Evolutionary conservation across 2,797 vertebrate species (phyloP).

Genomic region (Salmo trutta): DNA sequence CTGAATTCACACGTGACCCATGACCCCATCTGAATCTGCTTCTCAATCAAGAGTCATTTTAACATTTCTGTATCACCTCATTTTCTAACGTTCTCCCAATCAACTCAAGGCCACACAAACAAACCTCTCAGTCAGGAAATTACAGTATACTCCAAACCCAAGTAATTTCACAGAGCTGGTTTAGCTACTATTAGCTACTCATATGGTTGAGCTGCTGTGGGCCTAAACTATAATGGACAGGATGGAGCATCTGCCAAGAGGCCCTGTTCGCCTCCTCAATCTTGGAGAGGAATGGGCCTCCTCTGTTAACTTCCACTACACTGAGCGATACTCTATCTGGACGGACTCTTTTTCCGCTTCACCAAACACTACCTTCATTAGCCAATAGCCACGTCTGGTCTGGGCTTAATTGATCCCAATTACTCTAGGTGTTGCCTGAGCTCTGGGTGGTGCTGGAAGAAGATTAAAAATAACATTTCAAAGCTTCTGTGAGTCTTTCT

Average conservation of each 20-base stretch:
- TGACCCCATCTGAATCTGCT: too few relatives aligned
- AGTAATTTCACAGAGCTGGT: slow-evolving; percentile 14
- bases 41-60: background rate
- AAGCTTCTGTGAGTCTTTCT: background rate
- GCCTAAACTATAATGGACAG: background rate
- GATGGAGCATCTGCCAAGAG: background rate
- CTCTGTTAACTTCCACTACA: background rate
- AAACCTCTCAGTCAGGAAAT: slow-evolving; percentile 6
- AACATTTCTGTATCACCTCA: background rate
- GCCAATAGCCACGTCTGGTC: background rate
- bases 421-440: background rate
- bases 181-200: slow-evolving; percentile 25
- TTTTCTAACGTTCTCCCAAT: background rate
- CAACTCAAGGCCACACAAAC: background rate
- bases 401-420: background rate
- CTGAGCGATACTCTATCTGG: background rate
- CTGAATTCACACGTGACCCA: background rate
- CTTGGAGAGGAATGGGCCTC: background rate
- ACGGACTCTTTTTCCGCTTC: background rate
- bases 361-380: background rate
- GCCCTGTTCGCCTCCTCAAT: background rate
- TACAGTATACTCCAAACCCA: slow-evolving; percentile 2
- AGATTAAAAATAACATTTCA: background rate
- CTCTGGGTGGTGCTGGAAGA: background rate
- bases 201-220: slow-evolving; percentile 10